Conservation (phyloP, 2,888 invertebrate genomes). For the Aleiodes testaceus region DNA sequence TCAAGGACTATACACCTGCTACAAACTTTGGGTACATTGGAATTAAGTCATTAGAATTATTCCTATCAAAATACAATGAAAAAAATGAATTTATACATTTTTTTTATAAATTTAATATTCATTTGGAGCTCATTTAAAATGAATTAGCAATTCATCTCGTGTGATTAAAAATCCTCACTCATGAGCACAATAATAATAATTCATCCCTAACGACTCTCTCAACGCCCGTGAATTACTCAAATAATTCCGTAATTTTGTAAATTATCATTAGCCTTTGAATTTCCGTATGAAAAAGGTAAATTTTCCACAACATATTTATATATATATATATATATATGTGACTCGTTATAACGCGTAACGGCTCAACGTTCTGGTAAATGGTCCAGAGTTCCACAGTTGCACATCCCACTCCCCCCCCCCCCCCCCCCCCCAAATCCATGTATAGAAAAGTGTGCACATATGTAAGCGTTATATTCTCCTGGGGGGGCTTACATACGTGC, state of each 20-base stretch:
- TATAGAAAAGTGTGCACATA: slow-evolving; percentile 6
- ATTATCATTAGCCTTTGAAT: neutral
- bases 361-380: slow-evolving; percentile 52
- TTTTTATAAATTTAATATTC: too few species aligned
- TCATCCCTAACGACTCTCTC: too few species aligned
- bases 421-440: slow-evolving; percentile 43
- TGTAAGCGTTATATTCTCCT: slow-evolving; percentile 33
- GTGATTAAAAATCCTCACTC: too few species aligned
- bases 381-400: slow-evolving; percentile 46
- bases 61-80: too few species aligned
- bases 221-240: too few species aligned
- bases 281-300: slow-evolving; percentile 1
- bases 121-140: too few species aligned
- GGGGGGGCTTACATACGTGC: slow-evolving; percentile 39
- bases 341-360: slow-evolving; percentile 49
- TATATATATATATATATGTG: slow-evolving; percentile 37
- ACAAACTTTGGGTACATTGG: too few species aligned
- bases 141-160: too few species aligned
- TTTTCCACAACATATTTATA: slow-evolving; percentile 19
- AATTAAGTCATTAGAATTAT: too few species aligned
- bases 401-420: slow-evolving; percentile 43
- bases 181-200: too few species aligned
- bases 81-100: too few species aligned
- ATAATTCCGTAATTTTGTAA: neutral
- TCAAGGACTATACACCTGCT: too few species aligned